Percentiles rank a stretch among this genome's conserved stretches.
phyloP scores from a whole-genome alignment of 1,140 invertebrate species.

The Diabrotica undecimpunctata region DNA sequence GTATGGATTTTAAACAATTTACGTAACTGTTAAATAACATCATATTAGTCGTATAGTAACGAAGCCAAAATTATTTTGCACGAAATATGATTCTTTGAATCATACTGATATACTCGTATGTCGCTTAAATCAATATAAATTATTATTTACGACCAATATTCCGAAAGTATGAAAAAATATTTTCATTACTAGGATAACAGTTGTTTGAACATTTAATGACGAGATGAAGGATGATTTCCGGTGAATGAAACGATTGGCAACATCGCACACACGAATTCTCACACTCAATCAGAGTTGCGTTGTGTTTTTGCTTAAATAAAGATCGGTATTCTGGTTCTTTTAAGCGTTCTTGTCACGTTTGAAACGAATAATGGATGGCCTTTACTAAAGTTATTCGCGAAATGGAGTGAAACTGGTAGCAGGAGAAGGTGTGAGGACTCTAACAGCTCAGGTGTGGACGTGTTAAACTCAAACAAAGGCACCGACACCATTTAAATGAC shows the following conservation, averaged over 20 bases:
- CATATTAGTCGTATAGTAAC: no score
- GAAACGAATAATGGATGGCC: conserved; percentile 14
- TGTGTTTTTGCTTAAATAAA: conserved; percentile 13
- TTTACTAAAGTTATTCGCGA: conserved; percentile 35
- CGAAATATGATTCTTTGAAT: no score
- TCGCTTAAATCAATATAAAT: no score
- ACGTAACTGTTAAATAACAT: no score
- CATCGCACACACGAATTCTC: conserved; percentile 14
- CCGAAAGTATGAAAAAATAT: no score
- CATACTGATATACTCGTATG: no score
- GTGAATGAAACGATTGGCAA: not conserved
- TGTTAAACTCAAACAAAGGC: conserved; percentile 37
- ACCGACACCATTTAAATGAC: conserved; percentile 29
- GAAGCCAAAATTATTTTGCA: no score
- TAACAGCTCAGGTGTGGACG: conserved; percentile 41
- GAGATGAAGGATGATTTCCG: not conserved
- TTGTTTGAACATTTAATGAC: no score
- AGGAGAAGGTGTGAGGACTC: conserved; percentile 38
- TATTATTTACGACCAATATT: no score
- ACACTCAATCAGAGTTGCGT: conserved; percentile 14
- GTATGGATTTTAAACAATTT: no score
- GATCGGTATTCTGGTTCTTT: conserved; percentile 16
- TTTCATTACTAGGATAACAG: not conserved
- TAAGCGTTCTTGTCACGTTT: conserved; percentile 17
- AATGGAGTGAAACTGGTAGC: conserved; percentile 42